These are phyloP conservation scores for Gallinago nigripennis DNA, from an alignment of 2,797 vertebrate genomes.

Conservation along the genomic window DNA sequence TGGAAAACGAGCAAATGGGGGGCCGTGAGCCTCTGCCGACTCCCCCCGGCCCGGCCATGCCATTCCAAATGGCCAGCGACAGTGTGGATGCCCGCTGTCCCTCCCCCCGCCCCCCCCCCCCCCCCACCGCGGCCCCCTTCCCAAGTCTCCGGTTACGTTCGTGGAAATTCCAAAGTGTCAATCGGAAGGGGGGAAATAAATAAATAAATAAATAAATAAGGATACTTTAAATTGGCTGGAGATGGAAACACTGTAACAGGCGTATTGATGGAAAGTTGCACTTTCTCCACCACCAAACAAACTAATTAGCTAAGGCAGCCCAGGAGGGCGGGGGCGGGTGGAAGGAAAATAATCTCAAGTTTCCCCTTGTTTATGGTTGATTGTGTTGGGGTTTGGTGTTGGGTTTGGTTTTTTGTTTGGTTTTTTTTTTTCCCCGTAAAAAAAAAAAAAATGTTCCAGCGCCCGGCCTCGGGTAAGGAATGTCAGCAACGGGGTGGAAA, in stretches of 20 bases:
- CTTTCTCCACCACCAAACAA: neutral
- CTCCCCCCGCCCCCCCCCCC: too few species aligned
- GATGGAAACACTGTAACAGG: neutral
- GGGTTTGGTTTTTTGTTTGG: too few species aligned
- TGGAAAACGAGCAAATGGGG: too few species aligned
- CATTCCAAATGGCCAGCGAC: accelerated
- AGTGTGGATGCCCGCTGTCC: accelerated
- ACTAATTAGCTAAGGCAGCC: neutral
- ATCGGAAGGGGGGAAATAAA: neutral
- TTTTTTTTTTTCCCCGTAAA: neutral
- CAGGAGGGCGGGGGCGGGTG: neutral
- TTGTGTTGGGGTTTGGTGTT: too few species aligned
- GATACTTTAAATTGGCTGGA: neutral
- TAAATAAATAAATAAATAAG: neutral
- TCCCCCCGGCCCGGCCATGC: neutral
- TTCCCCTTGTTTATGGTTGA: constrained; percentile 13
- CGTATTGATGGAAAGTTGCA: neutral
- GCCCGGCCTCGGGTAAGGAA: constrained; percentile 4
- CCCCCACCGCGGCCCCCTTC: too few species aligned
- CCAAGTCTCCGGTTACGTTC: neutral
- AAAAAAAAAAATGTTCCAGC: neutral
- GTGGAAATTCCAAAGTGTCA: neutral
- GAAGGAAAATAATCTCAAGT: neutral
- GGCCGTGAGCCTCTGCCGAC: neutral
- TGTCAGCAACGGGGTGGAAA: constrained; percentile 44